A percentile compares a stretch with the other conserved stretches of the same genome.
These are phyloP conservation scores for Hipposideros larvatus DNA, from an alignment of 2,797 vertebrate species.

Conservation along the genomic window DNA sequence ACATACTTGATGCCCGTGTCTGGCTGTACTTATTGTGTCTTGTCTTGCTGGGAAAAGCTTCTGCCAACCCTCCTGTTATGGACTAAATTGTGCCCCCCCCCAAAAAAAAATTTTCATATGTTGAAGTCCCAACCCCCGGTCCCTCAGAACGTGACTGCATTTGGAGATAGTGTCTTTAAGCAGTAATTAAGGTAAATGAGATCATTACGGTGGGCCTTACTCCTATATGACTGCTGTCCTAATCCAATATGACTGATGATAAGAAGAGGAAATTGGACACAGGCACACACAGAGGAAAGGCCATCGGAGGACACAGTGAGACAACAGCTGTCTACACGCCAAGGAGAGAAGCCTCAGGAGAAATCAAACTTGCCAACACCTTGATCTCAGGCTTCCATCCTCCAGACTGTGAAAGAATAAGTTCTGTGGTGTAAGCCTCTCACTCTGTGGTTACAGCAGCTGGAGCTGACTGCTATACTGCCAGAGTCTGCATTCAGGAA, in stretches of 20 bases:
- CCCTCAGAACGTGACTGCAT: neutral
- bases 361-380: too few relatives aligned
- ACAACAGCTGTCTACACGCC: accelerated
- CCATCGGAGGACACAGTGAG: neutral
- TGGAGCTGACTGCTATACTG: accelerated
- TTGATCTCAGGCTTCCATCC: neutral
- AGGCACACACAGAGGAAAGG: neutral
- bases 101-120: neutral
- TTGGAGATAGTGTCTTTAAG: neutral
- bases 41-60: neutral
- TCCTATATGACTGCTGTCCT: neutral
- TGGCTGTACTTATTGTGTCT: neutral
- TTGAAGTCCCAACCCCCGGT: neutral
- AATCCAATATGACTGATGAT: neutral
- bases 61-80: neutral
- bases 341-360: too few relatives aligned
- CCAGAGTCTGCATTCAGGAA: neutral
- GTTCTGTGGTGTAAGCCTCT: neutral
- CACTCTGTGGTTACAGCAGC: neutral
- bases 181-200: neutral
- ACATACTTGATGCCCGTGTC: accelerated
- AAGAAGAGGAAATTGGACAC: neutral
- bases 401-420: neutral
- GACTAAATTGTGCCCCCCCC: neutral
- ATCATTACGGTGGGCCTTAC: neutral